Percentiles rank a stretch among this genome's conserved stretches.
Conservation (phyloP, 2,113 vertebrate species). For the Poecile atricapillus region DNA sequence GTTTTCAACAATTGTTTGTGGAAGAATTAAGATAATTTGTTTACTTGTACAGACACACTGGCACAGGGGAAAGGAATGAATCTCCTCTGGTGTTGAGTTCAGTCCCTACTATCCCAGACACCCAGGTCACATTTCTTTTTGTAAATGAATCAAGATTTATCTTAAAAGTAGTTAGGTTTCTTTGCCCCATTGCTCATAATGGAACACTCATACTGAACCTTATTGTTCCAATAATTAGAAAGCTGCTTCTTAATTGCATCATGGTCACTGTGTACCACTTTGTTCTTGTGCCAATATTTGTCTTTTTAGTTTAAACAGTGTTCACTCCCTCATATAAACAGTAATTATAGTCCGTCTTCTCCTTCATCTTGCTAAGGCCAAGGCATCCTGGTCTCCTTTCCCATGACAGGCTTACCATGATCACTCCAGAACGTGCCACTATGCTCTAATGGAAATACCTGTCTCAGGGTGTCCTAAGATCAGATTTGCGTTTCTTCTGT, state of each 20-base stretch:
- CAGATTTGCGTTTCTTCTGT: not conserved
- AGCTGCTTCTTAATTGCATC: slow-evolving; percentile 53
- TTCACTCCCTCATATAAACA: slow-evolving; percentile 34
- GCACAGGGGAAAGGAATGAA: not conserved
- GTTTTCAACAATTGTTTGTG: not conserved
- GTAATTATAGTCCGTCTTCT: slow-evolving; percentile 18
- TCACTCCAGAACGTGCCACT: not conserved
- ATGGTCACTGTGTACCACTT: slow-evolving; percentile 46
- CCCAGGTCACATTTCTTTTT: not conserved
- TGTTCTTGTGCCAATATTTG: slow-evolving; percentile 56
- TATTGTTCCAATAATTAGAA: slow-evolving; percentile 59
- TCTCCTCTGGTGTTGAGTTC: not conserved
- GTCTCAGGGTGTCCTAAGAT: not conserved
- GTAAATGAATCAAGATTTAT: not conserved
- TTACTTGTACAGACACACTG: not conserved
- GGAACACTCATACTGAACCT: slow-evolving; percentile 49
- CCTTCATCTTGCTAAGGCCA: not conserved
- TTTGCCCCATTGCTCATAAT: slow-evolving; percentile 58
- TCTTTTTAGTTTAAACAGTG: slow-evolving; percentile 4
- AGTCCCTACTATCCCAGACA: not conserved
- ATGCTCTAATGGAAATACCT: not conserved
- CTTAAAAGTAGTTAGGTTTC: slow-evolving; percentile 45
- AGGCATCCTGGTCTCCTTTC: slow-evolving; percentile 1
- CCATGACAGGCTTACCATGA: not conserved
- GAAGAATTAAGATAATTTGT: not conserved